Percentiles rank a stretch among this genome's conserved stretches.
Evolutionary conservation across 2,113 vertebrate genomes (phyloP).

Genomic region (Glareola pratincola): DNA sequence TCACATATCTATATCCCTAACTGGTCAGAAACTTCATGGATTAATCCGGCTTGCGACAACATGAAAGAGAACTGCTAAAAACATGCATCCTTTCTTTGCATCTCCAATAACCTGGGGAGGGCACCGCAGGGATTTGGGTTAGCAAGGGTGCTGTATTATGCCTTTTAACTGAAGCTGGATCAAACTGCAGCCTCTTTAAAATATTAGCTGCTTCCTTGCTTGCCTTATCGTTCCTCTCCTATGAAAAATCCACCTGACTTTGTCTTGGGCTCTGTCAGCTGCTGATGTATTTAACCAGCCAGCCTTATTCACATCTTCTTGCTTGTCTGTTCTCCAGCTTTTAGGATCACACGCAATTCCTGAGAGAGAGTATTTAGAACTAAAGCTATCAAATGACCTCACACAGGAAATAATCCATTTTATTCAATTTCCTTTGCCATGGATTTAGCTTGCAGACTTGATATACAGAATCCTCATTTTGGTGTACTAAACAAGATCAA

Average conservation of each 20-base stretch:
- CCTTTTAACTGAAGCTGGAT: background rate
- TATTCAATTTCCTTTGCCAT: constrained; percentile 12
- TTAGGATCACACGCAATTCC: background rate
- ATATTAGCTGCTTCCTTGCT: background rate
- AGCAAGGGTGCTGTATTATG: background rate
- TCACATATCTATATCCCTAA: background rate
- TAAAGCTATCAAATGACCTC: constrained; percentile 14
- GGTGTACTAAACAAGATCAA: constrained; percentile 58
- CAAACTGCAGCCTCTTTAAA: background rate
- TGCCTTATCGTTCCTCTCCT: background rate
- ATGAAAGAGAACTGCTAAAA: background rate
- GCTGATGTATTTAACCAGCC: background rate
- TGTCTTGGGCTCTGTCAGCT: background rate
- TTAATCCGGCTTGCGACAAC: background rate
- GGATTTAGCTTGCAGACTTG: background rate
- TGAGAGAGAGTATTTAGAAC: constrained; percentile 1
- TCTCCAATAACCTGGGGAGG: background rate
- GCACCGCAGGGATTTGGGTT: background rate
- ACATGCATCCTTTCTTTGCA: background rate
- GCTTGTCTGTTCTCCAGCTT: background rate
- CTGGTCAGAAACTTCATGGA: background rate
- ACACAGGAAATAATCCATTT: constrained; percentile 43
- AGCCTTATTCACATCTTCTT: background rate
- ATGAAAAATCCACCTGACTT: background rate
- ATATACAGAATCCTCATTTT: constrained; percentile 29